Conservation (phyloP, 2,113 vertebrate species). For the Forbesichthys papilliferus region DNA sequence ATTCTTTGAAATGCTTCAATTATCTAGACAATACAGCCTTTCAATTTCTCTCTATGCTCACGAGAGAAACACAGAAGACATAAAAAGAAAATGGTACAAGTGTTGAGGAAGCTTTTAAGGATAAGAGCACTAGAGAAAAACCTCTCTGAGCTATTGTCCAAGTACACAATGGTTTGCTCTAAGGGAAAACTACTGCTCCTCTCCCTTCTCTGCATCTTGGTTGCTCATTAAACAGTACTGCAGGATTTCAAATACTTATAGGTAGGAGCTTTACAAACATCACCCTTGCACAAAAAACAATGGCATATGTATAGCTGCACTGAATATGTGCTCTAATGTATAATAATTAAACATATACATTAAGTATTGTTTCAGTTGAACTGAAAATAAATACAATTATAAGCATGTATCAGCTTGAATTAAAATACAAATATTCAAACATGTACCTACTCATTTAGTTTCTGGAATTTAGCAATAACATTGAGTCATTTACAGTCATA, state of each 20-base stretch:
- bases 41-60: neutral
- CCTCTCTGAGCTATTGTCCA: neutral
- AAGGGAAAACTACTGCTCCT: neutral
- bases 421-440: no score
- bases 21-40: neutral
- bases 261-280: neutral
- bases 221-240: neutral
- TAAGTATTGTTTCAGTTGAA: no score
- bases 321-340: no score
- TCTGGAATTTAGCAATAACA: no score
- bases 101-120: neutral
- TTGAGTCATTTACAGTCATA: no score
- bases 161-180: neutral
- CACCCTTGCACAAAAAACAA: no score
- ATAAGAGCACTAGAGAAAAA: neutral
- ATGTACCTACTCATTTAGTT: no score
- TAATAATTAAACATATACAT: no score
- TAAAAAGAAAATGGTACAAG: neutral
- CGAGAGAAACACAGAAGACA: neutral
- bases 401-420: no score
- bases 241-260: neutral
- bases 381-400: no score
- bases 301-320: no score
- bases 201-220: neutral
- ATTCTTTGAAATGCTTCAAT: neutral